A percentile compares a stretch with the other conserved stretches of the same genome.
Evolutionary conservation across 2,113 vertebrate species (phyloP).

Genomic region (Erinaceus europaeus): DNA sequence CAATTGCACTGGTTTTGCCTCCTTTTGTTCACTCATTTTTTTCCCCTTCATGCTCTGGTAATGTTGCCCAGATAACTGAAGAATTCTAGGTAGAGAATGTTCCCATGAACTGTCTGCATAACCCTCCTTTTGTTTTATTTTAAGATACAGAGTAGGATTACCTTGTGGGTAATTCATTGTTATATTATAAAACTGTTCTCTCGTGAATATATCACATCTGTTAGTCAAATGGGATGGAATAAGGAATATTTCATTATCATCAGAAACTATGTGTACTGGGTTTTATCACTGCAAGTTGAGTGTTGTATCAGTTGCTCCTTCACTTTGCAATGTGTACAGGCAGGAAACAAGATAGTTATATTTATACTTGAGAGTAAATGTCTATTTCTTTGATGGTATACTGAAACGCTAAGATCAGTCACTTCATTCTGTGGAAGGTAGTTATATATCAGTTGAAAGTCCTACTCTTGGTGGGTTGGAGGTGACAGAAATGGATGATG

Average conservation of each 20-base stretch:
- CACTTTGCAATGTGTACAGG: too few relatives aligned
- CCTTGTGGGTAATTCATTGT: constrained; percentile 39
- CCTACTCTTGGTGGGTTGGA: neutral
- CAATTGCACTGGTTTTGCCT: neutral
- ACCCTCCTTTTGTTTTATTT: constrained; percentile 32
- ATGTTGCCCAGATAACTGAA: neutral
- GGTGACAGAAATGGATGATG: neutral
- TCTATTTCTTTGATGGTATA: neutral
- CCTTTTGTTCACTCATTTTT: neutral
- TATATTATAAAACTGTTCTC: neutral
- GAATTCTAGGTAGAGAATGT: neutral
- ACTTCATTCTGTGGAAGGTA: neutral
- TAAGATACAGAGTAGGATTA: constrained; percentile 39
- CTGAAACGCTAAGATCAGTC: neutral
- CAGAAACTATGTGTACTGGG: constrained; percentile 24
- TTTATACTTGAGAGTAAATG: neutral
- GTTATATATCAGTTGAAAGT: neutral
- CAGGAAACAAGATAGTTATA: neutral
- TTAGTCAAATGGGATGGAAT: constrained; percentile 54
- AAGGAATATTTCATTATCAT: constrained; percentile 54
- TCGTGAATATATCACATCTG: constrained; percentile 40
- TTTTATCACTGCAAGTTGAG: neutral
- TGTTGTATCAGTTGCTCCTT: neutral
- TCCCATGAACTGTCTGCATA: constrained; percentile 41
- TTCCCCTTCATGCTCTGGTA: neutral